Conservation (phyloP, 2,797 vertebrate species). For the Phrynocephalus vlangalii region DNA sequence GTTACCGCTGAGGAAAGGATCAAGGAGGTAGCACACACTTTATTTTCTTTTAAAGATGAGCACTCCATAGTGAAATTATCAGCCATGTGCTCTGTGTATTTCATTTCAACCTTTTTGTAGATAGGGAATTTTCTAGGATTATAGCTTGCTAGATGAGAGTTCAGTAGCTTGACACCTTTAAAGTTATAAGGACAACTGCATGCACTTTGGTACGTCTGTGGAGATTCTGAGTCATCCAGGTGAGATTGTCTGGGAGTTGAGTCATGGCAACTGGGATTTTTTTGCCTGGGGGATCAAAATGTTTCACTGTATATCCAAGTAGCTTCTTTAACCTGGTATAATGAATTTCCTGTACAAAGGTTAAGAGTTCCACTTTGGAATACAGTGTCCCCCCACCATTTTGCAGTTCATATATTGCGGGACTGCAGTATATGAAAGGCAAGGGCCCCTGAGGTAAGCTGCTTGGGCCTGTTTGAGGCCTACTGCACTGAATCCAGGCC, state of each 20-base stretch:
- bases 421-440: no score
- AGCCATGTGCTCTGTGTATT: not conserved
- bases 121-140: not conserved
- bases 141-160: not conserved
- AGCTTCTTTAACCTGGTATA: not conserved
- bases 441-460: no score
- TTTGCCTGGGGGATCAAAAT: no score
- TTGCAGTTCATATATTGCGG: no score
- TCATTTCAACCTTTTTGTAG: not conserved
- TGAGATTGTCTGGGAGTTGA: no score
- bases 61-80: not conserved
- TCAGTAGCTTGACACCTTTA: not conserved
- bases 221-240: no score
- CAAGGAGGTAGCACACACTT: constrained; percentile 82
- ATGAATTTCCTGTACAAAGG: not conserved
- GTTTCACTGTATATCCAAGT: no score
- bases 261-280: no score
- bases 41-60: not conserved
- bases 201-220: no score
- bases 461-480: no score
- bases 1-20: constrained; percentile 85
- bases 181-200: not conserved
- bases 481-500: no score
- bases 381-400: not conserved
- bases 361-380: not conserved